A percentile compares a stretch with the other conserved stretches of the same genome.
These are phyloP conservation scores for Holothuria glaberrima DNA, from an alignment of 35 echinoderm and acorn worm genomes.

Conservation along the genomic window DNA sequence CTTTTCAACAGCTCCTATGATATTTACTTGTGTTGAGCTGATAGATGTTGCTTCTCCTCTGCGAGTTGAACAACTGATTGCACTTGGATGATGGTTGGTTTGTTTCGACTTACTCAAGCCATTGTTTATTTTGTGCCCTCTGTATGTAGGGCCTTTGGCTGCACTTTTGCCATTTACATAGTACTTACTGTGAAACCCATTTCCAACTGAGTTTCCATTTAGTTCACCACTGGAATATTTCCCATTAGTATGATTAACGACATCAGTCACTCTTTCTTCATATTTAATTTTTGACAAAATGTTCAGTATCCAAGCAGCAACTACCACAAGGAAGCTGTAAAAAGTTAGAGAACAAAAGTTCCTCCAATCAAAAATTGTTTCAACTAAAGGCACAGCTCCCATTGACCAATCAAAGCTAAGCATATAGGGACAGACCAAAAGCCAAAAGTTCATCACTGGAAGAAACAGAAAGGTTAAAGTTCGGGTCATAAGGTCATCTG, in stretches of 20 bases:
- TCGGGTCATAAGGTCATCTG: constrained; percentile 77
- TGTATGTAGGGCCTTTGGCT: neutral
- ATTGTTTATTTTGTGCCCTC: constrained; percentile 8
- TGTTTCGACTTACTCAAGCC: constrained; percentile 40
- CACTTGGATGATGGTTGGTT: constrained; percentile 1
- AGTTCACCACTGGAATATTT: constrained; percentile 46
- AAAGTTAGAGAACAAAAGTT: constrained; percentile 68
- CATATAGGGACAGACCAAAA: constrained; percentile 76
- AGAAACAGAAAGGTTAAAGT: constrained; percentile 86
- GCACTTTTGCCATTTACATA: neutral
- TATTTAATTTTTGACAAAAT: neutral
- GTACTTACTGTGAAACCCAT: constrained; percentile 2
- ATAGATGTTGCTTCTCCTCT: neutral
- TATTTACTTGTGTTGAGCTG: neutral
- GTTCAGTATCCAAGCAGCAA: constrained; percentile 34
- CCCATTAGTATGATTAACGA: neutral
- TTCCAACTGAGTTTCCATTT: constrained; percentile 32
- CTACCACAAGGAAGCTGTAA: constrained; percentile 32
- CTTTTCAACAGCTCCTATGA: neutral
- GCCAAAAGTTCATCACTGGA: constrained; percentile 88
- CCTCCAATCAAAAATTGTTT: constrained; percentile 68
- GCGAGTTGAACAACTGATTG: neutral
- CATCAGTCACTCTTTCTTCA: too few relatives aligned
- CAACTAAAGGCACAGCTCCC: constrained; percentile 83
- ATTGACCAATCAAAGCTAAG: constrained; percentile 99